Conservation (phyloP, 2,888 invertebrate genomes). For the Hirtodrosophila cameraria region DNA sequence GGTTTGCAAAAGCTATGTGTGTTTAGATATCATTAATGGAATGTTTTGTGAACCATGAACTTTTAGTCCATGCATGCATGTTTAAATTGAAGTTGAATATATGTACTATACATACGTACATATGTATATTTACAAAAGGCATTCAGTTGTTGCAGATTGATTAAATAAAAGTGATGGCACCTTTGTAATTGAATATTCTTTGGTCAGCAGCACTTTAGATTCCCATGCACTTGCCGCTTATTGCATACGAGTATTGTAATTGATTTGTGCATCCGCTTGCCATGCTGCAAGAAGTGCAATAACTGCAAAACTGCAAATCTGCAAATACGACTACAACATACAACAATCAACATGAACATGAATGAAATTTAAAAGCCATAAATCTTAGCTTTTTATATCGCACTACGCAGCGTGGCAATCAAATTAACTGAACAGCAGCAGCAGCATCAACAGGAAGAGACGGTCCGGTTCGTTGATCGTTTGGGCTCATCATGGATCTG, state of each 20-base stretch:
- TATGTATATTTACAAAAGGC: background rate
- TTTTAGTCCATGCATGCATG: too few relatives aligned
- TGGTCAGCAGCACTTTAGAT: slow-evolving; percentile 26
- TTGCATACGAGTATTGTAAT: slow-evolving; percentile 32
- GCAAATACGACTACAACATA: slow-evolving; percentile 4
- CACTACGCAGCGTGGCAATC: slow-evolving; percentile 53
- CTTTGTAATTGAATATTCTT: slow-evolving; percentile 54
- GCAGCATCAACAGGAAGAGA: slow-evolving; percentile 48
- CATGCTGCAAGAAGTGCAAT: slow-evolving; percentile 14
- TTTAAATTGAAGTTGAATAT: too few relatives aligned
- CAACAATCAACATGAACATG: slow-evolving; percentile 53
- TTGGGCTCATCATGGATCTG: slow-evolving; percentile 30
- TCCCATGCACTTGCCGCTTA: slow-evolving; percentile 33
- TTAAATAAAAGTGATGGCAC: slow-evolving; percentile 49
- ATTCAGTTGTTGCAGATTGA: slow-evolving; percentile 22
- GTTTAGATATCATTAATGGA: too few relatives aligned
- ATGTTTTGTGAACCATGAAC: too few relatives aligned
- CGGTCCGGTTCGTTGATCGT: slow-evolving; percentile 35
- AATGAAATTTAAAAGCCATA: slow-evolving; percentile 73
- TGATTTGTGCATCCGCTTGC: slow-evolving; percentile 65
- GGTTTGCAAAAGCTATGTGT: too few relatives aligned
- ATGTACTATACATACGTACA: too few relatives aligned
- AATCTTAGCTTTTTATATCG: slow-evolving; percentile 61
- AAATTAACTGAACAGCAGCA: slow-evolving; percentile 54
- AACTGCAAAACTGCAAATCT: slow-evolving; percentile 15